Percentiles rank a stretch among this genome's conserved stretches.
Evolutionary conservation across 2,888 invertebrate genomes (phyloP).

Genomic region (Drosophila falleni): DNA sequence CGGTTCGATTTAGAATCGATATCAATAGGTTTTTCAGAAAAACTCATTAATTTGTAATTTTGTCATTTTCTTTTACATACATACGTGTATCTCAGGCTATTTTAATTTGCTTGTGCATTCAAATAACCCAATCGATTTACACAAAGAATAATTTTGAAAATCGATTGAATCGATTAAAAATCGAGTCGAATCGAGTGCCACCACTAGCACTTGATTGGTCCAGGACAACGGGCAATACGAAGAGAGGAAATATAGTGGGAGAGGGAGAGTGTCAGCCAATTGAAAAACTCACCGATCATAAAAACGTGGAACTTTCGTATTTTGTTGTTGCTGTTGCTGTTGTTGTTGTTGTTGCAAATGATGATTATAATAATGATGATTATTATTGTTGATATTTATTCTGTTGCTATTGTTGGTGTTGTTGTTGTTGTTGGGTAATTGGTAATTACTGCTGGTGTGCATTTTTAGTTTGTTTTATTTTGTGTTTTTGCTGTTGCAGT

Average conservation of each 20-base stretch:
- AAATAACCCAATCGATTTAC: no score
- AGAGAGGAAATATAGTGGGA: background rate
- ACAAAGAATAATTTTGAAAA: no score
- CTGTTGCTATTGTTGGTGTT: constrained; percentile 37
- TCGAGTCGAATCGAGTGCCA: no score
- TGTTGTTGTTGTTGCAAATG: constrained; percentile 23
- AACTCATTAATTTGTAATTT: no score
- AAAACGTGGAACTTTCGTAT: constrained; percentile 51
- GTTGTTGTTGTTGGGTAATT: constrained; percentile 47
- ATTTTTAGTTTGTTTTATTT: constrained; percentile 51
- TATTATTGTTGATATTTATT: constrained; percentile 55
- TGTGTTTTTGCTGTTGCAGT: constrained; percentile 7
- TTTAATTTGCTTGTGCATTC: no score
- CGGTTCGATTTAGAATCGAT: no score
- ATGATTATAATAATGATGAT: constrained; percentile 36
- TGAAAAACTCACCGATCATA: constrained; percentile 68
- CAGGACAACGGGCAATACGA: constrained; percentile 2
- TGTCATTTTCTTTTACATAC: no score
- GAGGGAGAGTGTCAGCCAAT: background rate
- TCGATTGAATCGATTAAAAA: no score
- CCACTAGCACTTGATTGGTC: background rate
- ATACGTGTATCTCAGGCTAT: no score
- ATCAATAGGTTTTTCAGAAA: no score
- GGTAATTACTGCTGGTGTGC: constrained; percentile 56
- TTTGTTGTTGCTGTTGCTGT: constrained; percentile 25